Evolutionary conservation across 1,140 invertebrate genomes (phyloP), one percentile per base, ranked within the genome.

Genomic region (Coboldia fuscipes): DNA sequence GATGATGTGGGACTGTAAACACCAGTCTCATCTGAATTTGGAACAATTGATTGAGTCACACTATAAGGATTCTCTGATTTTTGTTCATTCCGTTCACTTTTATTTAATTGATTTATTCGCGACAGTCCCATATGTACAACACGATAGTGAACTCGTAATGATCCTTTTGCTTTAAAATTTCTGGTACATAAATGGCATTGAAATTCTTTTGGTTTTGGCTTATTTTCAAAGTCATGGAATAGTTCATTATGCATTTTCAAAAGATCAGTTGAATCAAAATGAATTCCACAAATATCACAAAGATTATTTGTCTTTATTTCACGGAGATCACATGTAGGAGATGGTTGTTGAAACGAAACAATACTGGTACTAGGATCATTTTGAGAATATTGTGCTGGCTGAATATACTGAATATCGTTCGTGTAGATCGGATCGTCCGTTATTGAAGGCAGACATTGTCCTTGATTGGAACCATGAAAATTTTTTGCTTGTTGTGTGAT

Each of bases 91-190:
- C 12, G 24, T 27, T 10, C 14, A 14, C 24, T 4, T 27, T n/a
- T 27, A n/a, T 27, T 27, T 27, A n/a, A 14, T 28, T 16, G 23
- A 16, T 14, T 9, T 29, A 3, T n/a, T 28, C 19, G 16, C 23
- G 16, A 36, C 37, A 34, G 30, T 66, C 63, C 41, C n/a, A 64
- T 66, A 55, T 84, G 79, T 1, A 76, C 74, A 15, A 83, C 75
- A 50, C 75, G 63, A 44, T 79, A 64, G 57, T 84, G 80, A 2
- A 84, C 70, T 64, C 81, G 77, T 1, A 85, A 47, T 37, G 76
- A 81, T 4, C 78, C 78, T 42, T 69, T 62, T 70, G 79, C 79
- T 51, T 76, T 78, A 44, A 82, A 83, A 30, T 68, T 65, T 50
- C 81, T 81, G 1, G 70, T 60, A 45, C 80, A 84, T 15, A 81